phyloP scores from a whole-genome alignment of 2,888 invertebrate genomes.

The Bimastos eiseni region DNA sequence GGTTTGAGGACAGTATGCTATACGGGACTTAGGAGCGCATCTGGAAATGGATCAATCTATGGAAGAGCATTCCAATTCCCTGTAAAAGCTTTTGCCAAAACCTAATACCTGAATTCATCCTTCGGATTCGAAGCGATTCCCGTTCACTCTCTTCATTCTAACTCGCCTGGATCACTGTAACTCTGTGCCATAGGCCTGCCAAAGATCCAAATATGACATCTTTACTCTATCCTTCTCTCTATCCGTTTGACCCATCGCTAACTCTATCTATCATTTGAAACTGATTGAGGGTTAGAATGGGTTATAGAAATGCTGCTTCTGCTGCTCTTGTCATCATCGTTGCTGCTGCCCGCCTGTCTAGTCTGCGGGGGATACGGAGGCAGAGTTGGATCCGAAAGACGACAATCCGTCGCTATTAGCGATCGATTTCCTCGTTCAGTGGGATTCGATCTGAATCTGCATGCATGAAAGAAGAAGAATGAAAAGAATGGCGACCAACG shows the following conservation, averaged over 20 bases:
- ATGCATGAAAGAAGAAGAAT: not conserved
- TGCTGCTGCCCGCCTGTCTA: not conserved
- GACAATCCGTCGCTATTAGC: not conserved
- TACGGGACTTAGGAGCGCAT: no score
- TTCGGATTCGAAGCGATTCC: no score
- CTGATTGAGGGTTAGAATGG: not conserved
- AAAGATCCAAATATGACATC: no score
- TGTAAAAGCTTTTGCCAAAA: no score
- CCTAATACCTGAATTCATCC: no score
- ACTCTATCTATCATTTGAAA: not conserved
- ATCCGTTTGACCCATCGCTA: not conserved
- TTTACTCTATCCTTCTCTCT: no score
- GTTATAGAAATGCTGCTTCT: not conserved
- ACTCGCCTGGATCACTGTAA: no score
- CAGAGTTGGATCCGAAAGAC: not conserved
- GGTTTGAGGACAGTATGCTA: no score
- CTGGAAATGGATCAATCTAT: no score
- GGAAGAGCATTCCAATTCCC: no score
- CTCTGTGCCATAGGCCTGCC: no score
- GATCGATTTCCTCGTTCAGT: not conserved
- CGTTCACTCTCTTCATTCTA: no score
- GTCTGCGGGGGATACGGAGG: not conserved
- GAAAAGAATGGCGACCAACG: not conserved
- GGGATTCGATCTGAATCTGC: not conserved
- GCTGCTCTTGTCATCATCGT: not conserved